These are phyloP conservation scores for Oreochromis grahami DNA, from an alignment of 2,797 vertebrate species.

Conservation along the genomic window DNA sequence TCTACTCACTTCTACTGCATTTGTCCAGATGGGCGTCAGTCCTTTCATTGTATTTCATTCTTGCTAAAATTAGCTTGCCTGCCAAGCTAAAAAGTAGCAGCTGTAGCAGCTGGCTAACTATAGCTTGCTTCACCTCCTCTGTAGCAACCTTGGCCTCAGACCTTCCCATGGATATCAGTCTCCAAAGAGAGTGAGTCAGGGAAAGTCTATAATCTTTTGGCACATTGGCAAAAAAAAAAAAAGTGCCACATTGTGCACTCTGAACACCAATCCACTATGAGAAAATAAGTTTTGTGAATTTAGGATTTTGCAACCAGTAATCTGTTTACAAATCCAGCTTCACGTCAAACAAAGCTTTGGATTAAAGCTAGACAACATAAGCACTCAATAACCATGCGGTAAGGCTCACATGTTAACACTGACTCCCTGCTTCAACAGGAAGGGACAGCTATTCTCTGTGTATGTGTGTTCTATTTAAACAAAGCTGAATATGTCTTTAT, in stretches of 20 bases:
- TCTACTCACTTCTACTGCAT: background rate
- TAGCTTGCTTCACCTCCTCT: no score
- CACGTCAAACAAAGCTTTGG: constrained; percentile 9
- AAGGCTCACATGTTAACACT: background rate
- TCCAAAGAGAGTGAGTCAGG: background rate
- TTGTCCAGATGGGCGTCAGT: background rate
- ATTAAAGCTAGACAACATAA: constrained; percentile 4
- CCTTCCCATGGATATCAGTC: background rate
- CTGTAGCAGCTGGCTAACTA: background rate
- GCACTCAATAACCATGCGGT: background rate
- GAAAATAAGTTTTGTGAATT: background rate
- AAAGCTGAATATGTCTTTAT: constrained; percentile 43
- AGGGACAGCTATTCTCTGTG: background rate
- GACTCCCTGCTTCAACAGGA: background rate
- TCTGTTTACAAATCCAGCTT: background rate
- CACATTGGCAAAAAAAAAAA: background rate
- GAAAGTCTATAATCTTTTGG: background rate
- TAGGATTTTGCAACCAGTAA: background rate
- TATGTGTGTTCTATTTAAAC: constrained; percentile 25
- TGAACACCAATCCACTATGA: background rate
- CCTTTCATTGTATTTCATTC: background rate
- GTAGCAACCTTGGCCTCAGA: background rate
- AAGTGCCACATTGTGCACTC: background rate
- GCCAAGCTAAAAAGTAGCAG: background rate
- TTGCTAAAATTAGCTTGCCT: background rate